A percentile compares a stretch with the other conserved stretches of the same genome.
phyloP scores from a whole-genome alignment of 2,113 vertebrate species.

The Artemisiospiza belli region DNA sequence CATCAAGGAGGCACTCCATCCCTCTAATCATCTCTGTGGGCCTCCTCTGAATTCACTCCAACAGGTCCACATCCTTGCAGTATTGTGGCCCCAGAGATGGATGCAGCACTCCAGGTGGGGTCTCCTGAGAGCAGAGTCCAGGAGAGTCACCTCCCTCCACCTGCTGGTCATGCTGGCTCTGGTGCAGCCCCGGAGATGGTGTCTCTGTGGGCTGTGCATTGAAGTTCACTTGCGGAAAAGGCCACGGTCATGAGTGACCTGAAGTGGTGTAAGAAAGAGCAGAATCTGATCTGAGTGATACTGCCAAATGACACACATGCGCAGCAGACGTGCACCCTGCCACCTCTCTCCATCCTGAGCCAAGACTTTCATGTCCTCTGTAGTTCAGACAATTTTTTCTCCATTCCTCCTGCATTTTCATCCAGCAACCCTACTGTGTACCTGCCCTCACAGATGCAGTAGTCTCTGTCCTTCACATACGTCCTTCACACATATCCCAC shows the following conservation, averaged over 20 bases:
- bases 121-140: rapidly evolving
- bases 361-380: not conserved
- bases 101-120: not conserved
- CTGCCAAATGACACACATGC: rapidly evolving
- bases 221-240: not conserved
- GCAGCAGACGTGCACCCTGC: not conserved
- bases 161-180: not conserved
- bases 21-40: not conserved
- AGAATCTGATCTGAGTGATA: not conserved
- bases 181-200: not conserved
- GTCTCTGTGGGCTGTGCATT: not conserved
- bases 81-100: not conserved
- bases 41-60: not conserved
- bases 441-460: not conserved
- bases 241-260: not conserved
- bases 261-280: not conserved
- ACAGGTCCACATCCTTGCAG: not conserved
- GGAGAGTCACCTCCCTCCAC: not conserved
- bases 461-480: not conserved
- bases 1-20: not conserved
- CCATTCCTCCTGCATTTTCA: not conserved
- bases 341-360: not conserved
- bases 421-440: not conserved
- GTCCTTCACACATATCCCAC: not conserved
- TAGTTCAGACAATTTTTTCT: not conserved